These are phyloP conservation scores for Crotalus tigris DNA, from an alignment of 2,113 vertebrate genomes.

Conservation along the genomic window DNA sequence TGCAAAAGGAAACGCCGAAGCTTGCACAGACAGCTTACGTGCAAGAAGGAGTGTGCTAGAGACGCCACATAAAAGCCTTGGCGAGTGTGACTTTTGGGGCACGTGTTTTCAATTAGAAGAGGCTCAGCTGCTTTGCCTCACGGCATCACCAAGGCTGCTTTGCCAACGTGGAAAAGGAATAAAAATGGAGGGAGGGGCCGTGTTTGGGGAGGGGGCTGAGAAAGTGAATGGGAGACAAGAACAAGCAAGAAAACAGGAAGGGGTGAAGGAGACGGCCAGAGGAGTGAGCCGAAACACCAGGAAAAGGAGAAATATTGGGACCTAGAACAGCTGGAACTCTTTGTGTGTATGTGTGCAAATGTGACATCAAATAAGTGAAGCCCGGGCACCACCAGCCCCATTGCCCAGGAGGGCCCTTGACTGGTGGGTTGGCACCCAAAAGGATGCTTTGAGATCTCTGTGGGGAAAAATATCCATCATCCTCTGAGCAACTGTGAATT, in stretches of 20 bases:
- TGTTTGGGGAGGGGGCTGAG: not conserved
- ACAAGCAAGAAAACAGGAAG: not conserved
- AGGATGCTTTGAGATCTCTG: not conserved
- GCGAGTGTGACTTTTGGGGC: not conserved
- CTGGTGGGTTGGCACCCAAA: not conserved
- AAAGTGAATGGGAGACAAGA: not conserved
- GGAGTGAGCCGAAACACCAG: not conserved
- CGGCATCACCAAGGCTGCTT: conserved; percentile 24
- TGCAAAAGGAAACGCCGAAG: not conserved
- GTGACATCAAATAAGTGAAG: not conserved
- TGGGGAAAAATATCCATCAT: not conserved
- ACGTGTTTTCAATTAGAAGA: not conserved
- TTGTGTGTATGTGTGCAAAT: not conserved
- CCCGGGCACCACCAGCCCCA: not conserved
- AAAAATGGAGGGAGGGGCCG: not conserved
- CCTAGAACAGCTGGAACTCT: not conserved
- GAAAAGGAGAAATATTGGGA: not conserved
- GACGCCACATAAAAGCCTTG: not conserved
- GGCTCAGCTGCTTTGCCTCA: not conserved
- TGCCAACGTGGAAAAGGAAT: not conserved
- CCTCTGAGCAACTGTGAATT: not conserved
- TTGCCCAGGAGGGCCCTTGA: not conserved
- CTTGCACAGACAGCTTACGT: not conserved
- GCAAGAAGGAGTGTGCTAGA: not conserved
- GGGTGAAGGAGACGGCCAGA: not conserved